Evolutionary conservation across 2,113 vertebrate genomes (phyloP).

Genomic region (Gambusia holbrooki): DNA sequence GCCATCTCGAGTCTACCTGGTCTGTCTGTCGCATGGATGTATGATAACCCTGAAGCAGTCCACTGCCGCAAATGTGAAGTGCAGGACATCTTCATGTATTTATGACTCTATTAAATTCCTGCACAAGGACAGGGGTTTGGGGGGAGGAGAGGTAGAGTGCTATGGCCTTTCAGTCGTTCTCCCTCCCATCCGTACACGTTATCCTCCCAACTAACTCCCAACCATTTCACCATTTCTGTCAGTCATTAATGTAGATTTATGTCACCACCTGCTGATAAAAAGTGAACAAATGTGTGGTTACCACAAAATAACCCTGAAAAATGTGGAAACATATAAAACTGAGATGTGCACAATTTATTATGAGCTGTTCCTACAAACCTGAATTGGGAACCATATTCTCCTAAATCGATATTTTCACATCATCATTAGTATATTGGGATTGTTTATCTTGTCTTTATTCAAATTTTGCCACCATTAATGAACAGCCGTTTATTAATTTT

Average conservation of each 20-base stretch:
- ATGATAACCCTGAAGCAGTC: slow-evolving; percentile 68
- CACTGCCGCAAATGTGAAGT: slow-evolving; percentile 47
- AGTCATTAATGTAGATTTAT: slow-evolving; percentile 71
- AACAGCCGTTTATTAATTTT: no score
- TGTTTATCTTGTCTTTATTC: neutral
- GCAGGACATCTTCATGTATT: slow-evolving; percentile 65
- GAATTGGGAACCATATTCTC: neutral
- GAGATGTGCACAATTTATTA: slow-evolving; percentile 17
- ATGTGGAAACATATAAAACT: slow-evolving; percentile 21
- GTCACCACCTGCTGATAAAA: slow-evolving; percentile 25
- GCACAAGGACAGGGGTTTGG: slow-evolving; percentile 67
- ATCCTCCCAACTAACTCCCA: neutral
- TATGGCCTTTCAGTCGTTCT: slow-evolving; percentile 21
- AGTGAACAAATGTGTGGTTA: slow-evolving; percentile 50
- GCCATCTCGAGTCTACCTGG: slow-evolving; percentile 17
- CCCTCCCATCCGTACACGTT: neutral
- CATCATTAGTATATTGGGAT: slow-evolving; percentile 3
- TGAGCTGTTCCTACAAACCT: neutral
- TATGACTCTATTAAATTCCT: slow-evolving; percentile 76
- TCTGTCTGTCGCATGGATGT: slow-evolving; percentile 47
- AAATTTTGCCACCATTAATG: no score
- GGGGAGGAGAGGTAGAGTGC: slow-evolving; percentile 1
- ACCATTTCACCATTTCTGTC: slow-evolving; percentile 37
- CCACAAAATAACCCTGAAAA: slow-evolving; percentile 13
- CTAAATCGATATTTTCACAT: neutral